phyloP scores from a whole-genome alignment of 2,888 invertebrate genomes.

The Epiblema foenella region DNA sequence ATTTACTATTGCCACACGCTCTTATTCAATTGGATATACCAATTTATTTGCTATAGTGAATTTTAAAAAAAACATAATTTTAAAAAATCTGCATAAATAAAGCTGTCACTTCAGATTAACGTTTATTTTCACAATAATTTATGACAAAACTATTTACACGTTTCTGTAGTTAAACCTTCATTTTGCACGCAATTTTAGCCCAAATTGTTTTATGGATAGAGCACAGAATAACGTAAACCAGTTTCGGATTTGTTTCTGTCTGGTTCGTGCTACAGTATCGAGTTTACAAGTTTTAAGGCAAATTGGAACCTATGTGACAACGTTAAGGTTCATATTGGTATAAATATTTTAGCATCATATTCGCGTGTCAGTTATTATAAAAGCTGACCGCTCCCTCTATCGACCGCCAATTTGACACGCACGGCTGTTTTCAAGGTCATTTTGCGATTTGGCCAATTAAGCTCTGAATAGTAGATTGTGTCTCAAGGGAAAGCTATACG shows the following conservation, averaged over 20 bases:
- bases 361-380: slow-evolving; percentile 34
- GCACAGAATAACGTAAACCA: slow-evolving; percentile 2
- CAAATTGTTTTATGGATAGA: neutral
- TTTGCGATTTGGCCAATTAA: neutral
- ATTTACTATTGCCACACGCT: too few relatives aligned
- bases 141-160: neutral
- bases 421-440: slow-evolving; percentile 11
- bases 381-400: slow-evolving; percentile 37
- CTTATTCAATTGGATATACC: too few relatives aligned
- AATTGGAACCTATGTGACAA: neutral
- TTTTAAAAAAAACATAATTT: too few relatives aligned
- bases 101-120: slow-evolving; percentile 13
- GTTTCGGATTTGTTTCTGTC: neutral
- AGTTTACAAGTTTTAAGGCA: too few relatives aligned
- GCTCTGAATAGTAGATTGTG: too few relatives aligned
- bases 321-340: neutral
- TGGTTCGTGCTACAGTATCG: too few relatives aligned
- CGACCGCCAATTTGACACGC: slow-evolving; percentile 36
- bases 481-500: too few relatives aligned
- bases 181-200: neutral
- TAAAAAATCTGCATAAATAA: neutral
- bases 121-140: neutral
- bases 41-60: too few relatives aligned
- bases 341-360: neutral
- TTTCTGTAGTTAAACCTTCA: neutral